Conservation (phyloP, 2,797 vertebrate genomes). For the Chrosomus eos region DNA sequence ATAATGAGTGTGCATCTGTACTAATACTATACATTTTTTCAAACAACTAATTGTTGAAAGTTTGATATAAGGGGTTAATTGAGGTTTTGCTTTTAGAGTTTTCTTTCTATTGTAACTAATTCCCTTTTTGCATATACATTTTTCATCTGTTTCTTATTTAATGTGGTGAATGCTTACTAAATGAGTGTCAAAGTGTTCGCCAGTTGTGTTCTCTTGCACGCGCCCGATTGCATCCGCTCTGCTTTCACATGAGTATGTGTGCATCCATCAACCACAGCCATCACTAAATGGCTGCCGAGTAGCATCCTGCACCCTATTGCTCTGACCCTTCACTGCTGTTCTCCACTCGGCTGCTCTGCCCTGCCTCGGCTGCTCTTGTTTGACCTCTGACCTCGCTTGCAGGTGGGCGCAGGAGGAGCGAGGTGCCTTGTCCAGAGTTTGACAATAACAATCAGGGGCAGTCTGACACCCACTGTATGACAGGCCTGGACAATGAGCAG, state of each 20-base stretch:
- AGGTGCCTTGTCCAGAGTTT: conserved; percentile 91
- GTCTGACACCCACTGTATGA: conserved; percentile 90
- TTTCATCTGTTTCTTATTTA: not conserved
- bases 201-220: conserved; percentile 57
- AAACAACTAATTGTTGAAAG: not conserved
- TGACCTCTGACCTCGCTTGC: conserved; percentile 95
- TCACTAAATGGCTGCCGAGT: conserved; percentile 30
- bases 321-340: conserved; percentile 7
- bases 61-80: not conserved
- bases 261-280: conserved; percentile 47
- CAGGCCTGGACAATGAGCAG: conserved; percentile 98
- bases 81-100: not conserved
- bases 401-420: conserved; percentile 92
- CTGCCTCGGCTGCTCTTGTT: conserved; percentile 84
- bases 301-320: conserved; percentile 47
- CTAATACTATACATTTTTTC: not conserved
- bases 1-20: not conserved
- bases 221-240: conserved; percentile 58
- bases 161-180: conserved; percentile 15
- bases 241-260: conserved; percentile 62
- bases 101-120: not conserved
- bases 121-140: conserved; percentile 23
- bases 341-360: conserved; percentile 61
- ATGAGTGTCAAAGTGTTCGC: conserved; percentile 6
- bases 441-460: conserved; percentile 99